Evolutionary conservation across 2,113 vertebrate species (phyloP).

Genomic region (Sakesphorus luctuosus): DNA sequence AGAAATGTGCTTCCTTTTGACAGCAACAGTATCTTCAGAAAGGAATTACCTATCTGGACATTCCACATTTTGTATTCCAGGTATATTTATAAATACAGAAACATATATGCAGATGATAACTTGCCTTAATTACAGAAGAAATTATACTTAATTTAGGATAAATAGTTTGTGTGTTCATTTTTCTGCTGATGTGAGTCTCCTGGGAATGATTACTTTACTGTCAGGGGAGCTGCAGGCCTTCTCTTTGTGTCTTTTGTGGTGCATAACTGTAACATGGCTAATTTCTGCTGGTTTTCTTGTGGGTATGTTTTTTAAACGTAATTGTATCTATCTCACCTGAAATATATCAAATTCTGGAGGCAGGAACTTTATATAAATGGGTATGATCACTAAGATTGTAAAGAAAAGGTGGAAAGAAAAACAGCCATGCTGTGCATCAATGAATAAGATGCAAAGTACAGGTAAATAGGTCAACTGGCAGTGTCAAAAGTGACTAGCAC

Average conservation of each 20-base stretch:
- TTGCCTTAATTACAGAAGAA: neutral
- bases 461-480: neutral
- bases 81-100: neutral
- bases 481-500: neutral
- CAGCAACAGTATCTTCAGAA: neutral
- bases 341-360: neutral
- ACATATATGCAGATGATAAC: neutral
- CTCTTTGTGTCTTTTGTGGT: neutral
- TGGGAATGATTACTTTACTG: neutral
- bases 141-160: neutral
- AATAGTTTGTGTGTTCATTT: neutral
- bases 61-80: neutral
- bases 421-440: fast-evolving
- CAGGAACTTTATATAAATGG: neutral
- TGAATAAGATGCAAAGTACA: neutral
- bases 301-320: neutral
- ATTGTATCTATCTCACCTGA: neutral
- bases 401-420: neutral
- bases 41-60: neutral
- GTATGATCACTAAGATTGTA: neutral
- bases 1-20: neutral
- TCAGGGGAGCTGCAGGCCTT: neutral
- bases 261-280: neutral
- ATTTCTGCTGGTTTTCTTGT: neutral
- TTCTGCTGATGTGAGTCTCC: neutral